Evolutionary conservation across 2,888 invertebrate genomes (phyloP), one percentile per base, ranked within the genome.

Genomic region (Ecliptopera silaceata): DNA sequence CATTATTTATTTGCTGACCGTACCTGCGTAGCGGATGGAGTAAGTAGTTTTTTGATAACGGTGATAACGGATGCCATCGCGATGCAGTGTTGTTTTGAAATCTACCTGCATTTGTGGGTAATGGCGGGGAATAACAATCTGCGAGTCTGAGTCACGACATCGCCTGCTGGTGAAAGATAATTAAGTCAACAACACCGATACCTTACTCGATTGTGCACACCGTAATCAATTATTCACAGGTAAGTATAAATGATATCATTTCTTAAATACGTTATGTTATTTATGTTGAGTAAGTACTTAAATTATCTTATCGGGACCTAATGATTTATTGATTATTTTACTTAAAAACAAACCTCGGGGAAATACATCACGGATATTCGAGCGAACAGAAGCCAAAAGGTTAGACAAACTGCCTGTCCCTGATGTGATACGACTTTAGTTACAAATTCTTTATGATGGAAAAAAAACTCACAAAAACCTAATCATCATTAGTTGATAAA

Each of bases 51-150:
- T 55, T 44, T 63, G 64, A 64, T 63, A 66, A 54, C 63, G 63
- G 67, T 66, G 70, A 69, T 73, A 74, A 65, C 64, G 63, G 56
- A 46, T 44, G 42, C 53, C 48, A 53, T 53, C 36, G 48, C 52
- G 53, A 54, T 45, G 57, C 67, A 69, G 67, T 71, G 70, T 74
- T 80, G 80, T 80, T 82, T 82, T 80, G 74, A 76, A 73, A 79
- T 74, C 71, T 75, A 79, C 80, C 77, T 77, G 72, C 78, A 68
- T 64, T 70, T 64, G 69, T 64, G 63, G 56, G 60, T 41, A 58
- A 66, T 61, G 64, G 61, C 55, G 45, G 41, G 52, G 44, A 60
- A 49, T 62, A 75, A 74, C 72, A 71, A 71, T 55, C 47, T 44
- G 64, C 71, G 51, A 61, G 66, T 55, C 57, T 70, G 69, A 70